A percentile compares a stretch with the other conserved stretches of the same genome.
These are phyloP conservation scores for Phoxinus dragarum DNA, from an alignment of 2,797 vertebrate genomes.

Conservation along the genomic window DNA sequence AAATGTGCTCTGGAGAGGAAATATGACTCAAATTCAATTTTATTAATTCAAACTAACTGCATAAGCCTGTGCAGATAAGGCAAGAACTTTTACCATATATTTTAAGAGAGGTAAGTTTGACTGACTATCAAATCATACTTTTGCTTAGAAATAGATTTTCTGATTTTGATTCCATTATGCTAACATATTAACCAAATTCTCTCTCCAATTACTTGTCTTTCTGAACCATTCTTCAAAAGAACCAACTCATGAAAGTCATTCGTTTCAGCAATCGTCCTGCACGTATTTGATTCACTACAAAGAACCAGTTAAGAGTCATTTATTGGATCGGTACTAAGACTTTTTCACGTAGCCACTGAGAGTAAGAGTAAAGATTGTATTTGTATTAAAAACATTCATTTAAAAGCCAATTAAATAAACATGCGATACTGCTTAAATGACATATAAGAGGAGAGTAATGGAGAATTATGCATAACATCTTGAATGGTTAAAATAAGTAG, in stretches of 20 bases:
- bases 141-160: not conserved
- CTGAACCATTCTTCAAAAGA: not conserved
- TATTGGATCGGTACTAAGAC: not conserved
- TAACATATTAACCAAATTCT: not conserved
- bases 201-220: not conserved
- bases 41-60: slow-evolving; percentile 38
- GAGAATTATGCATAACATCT: not conserved
- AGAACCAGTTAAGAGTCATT: not conserved
- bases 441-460: not conserved
- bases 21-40: slow-evolving; percentile 47
- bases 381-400: not conserved
- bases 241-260: not conserved
- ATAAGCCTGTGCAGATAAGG: slow-evolving; percentile 16
- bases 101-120: not conserved
- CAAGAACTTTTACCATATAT: slow-evolving; percentile 1
- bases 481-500: slow-evolving; percentile 8
- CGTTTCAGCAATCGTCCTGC: not conserved
- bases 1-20: slow-evolving; percentile 53
- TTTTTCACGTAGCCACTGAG: not conserved
- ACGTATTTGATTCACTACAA: not conserved
- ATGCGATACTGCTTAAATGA: not conserved
- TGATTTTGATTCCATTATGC: not conserved
- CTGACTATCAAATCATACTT: not conserved
- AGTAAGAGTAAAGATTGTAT: not conserved
- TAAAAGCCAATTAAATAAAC: not conserved